Conservation (phyloP, 2,797 vertebrate genomes). For the Agapornis canus region DNA sequence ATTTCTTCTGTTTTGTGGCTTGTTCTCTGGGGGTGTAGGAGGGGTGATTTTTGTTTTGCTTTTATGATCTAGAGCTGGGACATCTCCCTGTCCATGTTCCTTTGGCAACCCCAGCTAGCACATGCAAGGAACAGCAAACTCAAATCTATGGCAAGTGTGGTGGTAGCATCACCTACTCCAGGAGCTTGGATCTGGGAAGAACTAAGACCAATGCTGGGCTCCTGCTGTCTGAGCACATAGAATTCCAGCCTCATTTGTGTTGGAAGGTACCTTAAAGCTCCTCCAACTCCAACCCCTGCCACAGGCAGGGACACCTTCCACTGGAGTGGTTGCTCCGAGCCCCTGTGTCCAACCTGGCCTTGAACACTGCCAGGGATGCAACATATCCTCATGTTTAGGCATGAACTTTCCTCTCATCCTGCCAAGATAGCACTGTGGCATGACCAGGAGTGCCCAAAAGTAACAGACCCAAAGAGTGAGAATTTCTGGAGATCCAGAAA, state of each 20-base stretch:
- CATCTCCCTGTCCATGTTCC: neutral
- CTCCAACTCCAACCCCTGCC: neutral
- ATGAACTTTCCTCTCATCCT: neutral
- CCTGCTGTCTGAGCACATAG: neutral
- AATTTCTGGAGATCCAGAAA: neutral
- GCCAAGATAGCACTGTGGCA: neutral
- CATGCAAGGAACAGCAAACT: neutral
- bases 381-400: neutral
- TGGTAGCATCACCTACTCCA: neutral
- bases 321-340: neutral
- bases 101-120: neutral
- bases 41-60: too few relatives aligned
- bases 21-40: neutral
- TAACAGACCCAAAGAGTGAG: accelerated
- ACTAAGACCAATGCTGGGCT: neutral
- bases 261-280: neutral
- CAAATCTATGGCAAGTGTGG: too few relatives aligned
- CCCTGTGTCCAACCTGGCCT: neutral
- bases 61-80: neutral
- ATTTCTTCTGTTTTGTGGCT: neutral
- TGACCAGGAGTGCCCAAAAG: neutral
- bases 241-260: neutral
- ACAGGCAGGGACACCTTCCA: neutral
- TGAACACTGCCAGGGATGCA: neutral
- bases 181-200: neutral